Conservation (phyloP, 2,888 invertebrate species). For the Agriotes lineatus region DNA sequence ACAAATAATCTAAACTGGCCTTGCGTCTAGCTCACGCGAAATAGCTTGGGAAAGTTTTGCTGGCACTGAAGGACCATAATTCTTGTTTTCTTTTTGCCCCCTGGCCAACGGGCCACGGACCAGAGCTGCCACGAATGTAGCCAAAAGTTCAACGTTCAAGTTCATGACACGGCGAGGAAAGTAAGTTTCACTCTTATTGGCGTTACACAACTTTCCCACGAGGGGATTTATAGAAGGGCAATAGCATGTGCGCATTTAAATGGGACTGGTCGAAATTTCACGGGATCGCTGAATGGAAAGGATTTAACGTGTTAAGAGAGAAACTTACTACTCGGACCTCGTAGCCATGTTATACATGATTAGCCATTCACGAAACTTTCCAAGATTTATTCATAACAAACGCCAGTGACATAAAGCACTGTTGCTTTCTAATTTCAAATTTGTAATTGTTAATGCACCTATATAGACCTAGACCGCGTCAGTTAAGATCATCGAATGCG, state of each 20-base stretch:
- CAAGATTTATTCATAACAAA: constrained; percentile 7
- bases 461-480: too few relatives aligned
- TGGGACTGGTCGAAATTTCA: not conserved
- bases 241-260: too few relatives aligned
- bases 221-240: not conserved
- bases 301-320: not conserved
- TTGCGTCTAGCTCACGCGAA: too few relatives aligned
- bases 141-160: constrained; percentile 3
- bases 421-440: not conserved
- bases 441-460: not conserved
- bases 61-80: too few relatives aligned
- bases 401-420: not conserved
- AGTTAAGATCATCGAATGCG: too few relatives aligned
- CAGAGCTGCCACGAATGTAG: too few relatives aligned
- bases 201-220: constrained; percentile 35
- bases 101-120: too few relatives aligned
- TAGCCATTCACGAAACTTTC: constrained; percentile 11
- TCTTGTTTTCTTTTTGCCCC: too few relatives aligned
- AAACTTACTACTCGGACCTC: constrained; percentile 5
- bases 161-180: constrained; percentile 21
- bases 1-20: too few relatives aligned
- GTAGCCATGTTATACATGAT: not conserved
- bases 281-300: not conserved
- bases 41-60: too few relatives aligned
- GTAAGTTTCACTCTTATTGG: constrained; percentile 27